These are phyloP conservation scores for Dicrostonyx torquatus DNA, from an alignment of 2,797 vertebrate genomes.

Conservation along the genomic window DNA sequence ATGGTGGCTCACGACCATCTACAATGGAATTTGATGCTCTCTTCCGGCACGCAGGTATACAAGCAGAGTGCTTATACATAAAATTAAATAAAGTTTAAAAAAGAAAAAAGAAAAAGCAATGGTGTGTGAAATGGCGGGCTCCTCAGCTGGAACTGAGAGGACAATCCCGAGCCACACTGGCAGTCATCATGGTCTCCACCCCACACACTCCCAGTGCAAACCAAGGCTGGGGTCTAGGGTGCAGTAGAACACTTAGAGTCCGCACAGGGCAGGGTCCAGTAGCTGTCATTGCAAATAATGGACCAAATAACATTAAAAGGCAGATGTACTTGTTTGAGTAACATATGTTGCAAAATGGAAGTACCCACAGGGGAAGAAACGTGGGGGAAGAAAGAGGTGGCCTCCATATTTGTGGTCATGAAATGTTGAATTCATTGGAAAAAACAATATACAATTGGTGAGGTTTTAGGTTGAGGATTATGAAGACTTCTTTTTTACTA, in stretches of 20 bases:
- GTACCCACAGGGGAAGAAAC: neutral
- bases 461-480: neutral
- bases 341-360: neutral
- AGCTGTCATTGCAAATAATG: neutral
- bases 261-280: neutral
- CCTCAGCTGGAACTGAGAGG: neutral
- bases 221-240: neutral
- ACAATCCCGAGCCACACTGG: neutral
- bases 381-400: neutral
- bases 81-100: too few species aligned
- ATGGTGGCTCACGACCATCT: too few species aligned
- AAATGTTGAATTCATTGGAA: constrained; percentile 20
- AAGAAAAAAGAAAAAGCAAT: neutral
- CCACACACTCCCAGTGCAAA: neutral
- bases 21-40: too few species aligned
- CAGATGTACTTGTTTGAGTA: neutral
- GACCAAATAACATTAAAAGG: neutral
- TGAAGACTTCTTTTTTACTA: constrained; percentile 16
- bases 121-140: neutral
- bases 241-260: neutral
- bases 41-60: too few species aligned
- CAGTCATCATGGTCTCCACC: neutral
- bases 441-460: constrained; percentile 30
- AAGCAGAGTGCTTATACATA: too few species aligned
- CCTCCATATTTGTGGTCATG: neutral